Evolutionary conservation across 2,888 invertebrate genomes (phyloP), one percentile per base, ranked within the genome.

Genomic region (Penaeus monodon): DNA sequence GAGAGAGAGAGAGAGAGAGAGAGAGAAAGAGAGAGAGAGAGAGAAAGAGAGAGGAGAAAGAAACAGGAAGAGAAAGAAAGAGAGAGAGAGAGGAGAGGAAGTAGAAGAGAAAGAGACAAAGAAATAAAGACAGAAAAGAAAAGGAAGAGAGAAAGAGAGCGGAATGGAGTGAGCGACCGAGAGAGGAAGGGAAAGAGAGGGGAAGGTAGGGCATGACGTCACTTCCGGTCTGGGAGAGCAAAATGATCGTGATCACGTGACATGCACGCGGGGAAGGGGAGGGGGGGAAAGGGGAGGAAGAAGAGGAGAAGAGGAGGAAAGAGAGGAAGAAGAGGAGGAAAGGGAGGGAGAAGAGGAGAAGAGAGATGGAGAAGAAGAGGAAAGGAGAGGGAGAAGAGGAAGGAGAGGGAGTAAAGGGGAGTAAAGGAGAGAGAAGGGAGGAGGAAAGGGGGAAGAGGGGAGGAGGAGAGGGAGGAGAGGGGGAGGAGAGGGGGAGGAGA

Each of bases 1-100:
- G 44, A 76, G 38, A 76, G 76, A 76, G 76, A 76, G 38, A 76
- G 76, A 76, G 76, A 76, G 38, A 76, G 76, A 76, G 76, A 76
- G 38, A 76, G 76, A 76, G 27, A 63, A 63, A 63, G 27, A 57
- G 78, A 78, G 57, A 78, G 78, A 78, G 57, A 78, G 78, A 44
- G n/a, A 44, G n/a, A 38, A 76, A 38, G 44, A 38, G n/a, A 29
- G 24, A 33, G 24, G 27, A 57, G 33, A 57, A 63, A 57, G 57
- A 57, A 64, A 57, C n/a, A 57, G 78, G 63, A 49, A 78, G 78
- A 78, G 78, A 78, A 49, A 78, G 63, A 78, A 29, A 78, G 57
- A 77, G 77, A 77, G 57, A 77, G 57, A 77, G 63, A 49, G 10
- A 49, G 38, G 76, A 76, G 38, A 76, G 76, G 38, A 27, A 76